These are phyloP conservation scores for Rhincodon typus DNA, from an alignment of 2,797 vertebrate species.

Conservation along the genomic window DNA sequence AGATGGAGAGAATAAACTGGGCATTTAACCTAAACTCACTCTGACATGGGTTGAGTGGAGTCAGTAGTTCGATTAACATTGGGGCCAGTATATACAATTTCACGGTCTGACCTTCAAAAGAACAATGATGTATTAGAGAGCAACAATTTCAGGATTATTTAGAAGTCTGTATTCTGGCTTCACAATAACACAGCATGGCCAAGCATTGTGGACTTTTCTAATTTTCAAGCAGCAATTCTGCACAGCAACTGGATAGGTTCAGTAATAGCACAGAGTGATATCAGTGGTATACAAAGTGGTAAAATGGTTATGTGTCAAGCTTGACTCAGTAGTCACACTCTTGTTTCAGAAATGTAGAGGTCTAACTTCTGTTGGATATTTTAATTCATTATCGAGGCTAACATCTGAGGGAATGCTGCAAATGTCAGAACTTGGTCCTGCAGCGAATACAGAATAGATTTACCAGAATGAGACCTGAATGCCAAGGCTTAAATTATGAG, in stretches of 20 bases:
- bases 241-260: background rate
- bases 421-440: background rate
- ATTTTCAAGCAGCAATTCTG: too few species aligned
- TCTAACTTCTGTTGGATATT: too few species aligned
- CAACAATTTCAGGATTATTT: background rate
- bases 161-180: background rate
- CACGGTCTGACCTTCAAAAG: too few species aligned
- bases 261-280: background rate
- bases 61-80: background rate
- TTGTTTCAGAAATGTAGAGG: background rate
- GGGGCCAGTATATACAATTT: too few species aligned
- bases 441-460: too few species aligned
- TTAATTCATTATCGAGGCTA: too few species aligned
- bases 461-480: too few species aligned
- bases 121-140: background rate
- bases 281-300: background rate
- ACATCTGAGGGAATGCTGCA: background rate
- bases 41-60: background rate
- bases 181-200: background rate
- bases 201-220: too few species aligned
- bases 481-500: too few species aligned
- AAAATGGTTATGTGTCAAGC: background rate
- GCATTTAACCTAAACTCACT: background rate
- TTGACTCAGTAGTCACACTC: background rate
- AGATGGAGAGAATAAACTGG: background rate